Evolutionary conservation across 1,140 invertebrate species (phyloP).

Genomic region (Brachionus rubens): DNA sequence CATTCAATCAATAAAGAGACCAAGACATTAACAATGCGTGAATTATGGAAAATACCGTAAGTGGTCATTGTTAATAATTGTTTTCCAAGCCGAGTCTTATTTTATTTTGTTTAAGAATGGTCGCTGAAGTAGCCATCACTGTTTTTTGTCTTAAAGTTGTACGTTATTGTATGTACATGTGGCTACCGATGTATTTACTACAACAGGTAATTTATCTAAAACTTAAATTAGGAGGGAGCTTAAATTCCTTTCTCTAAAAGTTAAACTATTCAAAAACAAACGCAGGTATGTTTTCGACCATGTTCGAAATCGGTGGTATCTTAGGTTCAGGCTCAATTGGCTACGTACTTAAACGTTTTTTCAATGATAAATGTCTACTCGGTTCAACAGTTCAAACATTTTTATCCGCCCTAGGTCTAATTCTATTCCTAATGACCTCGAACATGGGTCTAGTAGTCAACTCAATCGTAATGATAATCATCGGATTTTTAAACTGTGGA

Average conservation of each 20-base stretch:
- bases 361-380: conserved; percentile 57
- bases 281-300: conserved; percentile 63
- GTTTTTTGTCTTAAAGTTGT: conserved; percentile 64
- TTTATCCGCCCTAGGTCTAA: conserved; percentile 57
- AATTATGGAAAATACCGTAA: conserved; percentile 33
- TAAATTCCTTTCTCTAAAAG: conserved; percentile 44
- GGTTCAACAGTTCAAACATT: conserved; percentile 59
- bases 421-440: conserved; percentile 60
- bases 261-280: conserved; percentile 58
- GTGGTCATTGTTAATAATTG: too few relatives aligned
- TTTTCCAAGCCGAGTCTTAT: background rate
- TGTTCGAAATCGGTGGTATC: conserved; percentile 64
- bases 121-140: conserved; percentile 62
- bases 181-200: conserved; percentile 63
- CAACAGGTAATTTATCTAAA: conserved; percentile 51
- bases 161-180: conserved; percentile 64
- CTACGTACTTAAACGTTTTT: conserved; percentile 54
- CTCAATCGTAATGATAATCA: conserved; percentile 60
- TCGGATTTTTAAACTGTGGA: conserved; percentile 63
- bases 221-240: conserved; percentile 44
- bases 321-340: conserved; percentile 62
- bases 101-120: conserved; percentile 52
- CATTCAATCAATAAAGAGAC: background rate
- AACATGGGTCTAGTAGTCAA: conserved; percentile 60
- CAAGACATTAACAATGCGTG: background rate